Evolutionary conservation across 2,888 invertebrate species (phyloP), one percentile per base, ranked within the genome.

Genomic region (Antheraea assamensis): DNA sequence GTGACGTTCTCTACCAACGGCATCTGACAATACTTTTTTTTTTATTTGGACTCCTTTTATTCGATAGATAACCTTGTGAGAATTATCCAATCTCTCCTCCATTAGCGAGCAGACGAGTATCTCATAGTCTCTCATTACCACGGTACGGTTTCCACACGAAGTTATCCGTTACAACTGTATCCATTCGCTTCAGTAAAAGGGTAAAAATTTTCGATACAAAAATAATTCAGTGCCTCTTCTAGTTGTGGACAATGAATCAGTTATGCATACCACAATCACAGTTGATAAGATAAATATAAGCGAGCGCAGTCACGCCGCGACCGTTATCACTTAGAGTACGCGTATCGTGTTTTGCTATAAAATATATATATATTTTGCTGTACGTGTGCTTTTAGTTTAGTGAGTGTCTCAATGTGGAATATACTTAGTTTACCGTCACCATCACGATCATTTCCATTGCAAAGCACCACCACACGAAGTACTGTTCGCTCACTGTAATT

Each of bases 251-350:
- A 70, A 70, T 73, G 73, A 70, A 70, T 73, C 73, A 70, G 52
- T 73, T 70, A 80, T 80, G 24, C 58, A 52, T 55, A 55, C 31
- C 52, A 68, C 55, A 73, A 70, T 55, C 70, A 73, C 70, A 70
- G 68, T 55, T 73, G 73, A 73, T 70, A 73, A 73, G 73, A 73
- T 73, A 73, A 73, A 73, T 42, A 35, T 13, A 31, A 52, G 30
- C 73, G 58, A 58, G 52, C 27, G 55, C 58, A 58, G 73, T 73
- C 30, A 30, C 70, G 73, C 70, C 70, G 49, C 73, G 78, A 79
- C 81, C 71, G 8, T 77, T 80, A 49, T 76, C 70, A 58, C 19
- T 58, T 42, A 47, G 27, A 35, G 13, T n/a, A 73, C 55, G 73
- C 73, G 73, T 58, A n/a, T 47, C 35, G 73, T 31, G 70, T 30